Evolutionary conservation across 2,888 invertebrate species (phyloP).

Genomic region (Siphonodentalium dalli): DNA sequence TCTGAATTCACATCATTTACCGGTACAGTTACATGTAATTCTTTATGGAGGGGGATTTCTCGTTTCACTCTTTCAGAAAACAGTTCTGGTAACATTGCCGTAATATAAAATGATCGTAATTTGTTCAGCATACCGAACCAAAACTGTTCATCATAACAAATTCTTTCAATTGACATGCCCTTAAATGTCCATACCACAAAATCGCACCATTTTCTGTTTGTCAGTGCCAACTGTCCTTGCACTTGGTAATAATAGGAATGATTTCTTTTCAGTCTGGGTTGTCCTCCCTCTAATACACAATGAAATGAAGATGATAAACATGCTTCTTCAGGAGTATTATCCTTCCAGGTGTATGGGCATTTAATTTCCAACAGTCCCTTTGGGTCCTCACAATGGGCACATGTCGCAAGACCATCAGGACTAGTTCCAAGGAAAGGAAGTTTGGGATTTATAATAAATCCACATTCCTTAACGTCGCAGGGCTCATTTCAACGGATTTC

Average conservation of each 20-base stretch:
- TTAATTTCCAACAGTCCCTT: constrained; percentile 2
- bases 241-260: constrained; percentile 18
- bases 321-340: background rate
- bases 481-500: too few species aligned
- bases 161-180: constrained; percentile 11
- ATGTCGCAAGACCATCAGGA: constrained; percentile 10
- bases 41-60: background rate
- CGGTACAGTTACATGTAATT: background rate
- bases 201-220: constrained; percentile 17
- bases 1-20: too few species aligned
- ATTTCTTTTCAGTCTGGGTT: constrained; percentile 6
- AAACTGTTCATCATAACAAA: constrained; percentile 13
- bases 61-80: constrained; percentile 8
- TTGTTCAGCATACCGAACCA: constrained; percentile 10
- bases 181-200: constrained; percentile 20
- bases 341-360: constrained; percentile 1
- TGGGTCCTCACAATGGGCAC: background rate
- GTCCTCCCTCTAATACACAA: constrained; percentile 6
- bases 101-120: constrained; percentile 9
- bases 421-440: constrained; percentile 16
- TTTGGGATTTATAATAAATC: constrained; percentile 4
- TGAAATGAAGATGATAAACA: constrained; percentile 3
- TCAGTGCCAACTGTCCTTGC: constrained; percentile 20
- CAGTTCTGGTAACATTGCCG: constrained; percentile 13
- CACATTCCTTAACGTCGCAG: background rate